Conservation (phyloP, 1,140 invertebrate genomes). For the Cylas formicarius region DNA sequence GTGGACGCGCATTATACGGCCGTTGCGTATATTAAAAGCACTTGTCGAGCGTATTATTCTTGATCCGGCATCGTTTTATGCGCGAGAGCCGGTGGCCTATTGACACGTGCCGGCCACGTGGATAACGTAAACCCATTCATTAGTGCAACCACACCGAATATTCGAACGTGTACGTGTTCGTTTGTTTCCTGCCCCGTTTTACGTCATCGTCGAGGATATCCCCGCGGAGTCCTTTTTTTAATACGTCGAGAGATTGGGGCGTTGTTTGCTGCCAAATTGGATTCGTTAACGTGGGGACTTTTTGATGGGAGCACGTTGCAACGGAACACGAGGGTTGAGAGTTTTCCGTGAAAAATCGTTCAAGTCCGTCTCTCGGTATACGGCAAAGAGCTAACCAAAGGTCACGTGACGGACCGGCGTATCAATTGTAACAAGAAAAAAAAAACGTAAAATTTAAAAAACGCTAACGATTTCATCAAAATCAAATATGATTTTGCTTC, state of each 20-base stretch:
- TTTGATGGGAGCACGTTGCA: conserved; percentile 13
- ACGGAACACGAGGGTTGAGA: conserved; percentile 3
- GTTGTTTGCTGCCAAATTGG: conserved; percentile 24
- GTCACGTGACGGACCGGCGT: too few relatives aligned
- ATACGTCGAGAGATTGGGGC: too few relatives aligned
- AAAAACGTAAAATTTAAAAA: too few relatives aligned
- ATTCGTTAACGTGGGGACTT: conserved; percentile 27
- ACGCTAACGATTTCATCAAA: too few relatives aligned
- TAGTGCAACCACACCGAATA: conserved; percentile 42
- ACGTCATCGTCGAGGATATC: conserved; percentile 18
- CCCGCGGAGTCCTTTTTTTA: conserved; percentile 17
- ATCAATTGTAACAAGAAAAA: too few relatives aligned
- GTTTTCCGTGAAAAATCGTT: not conserved
- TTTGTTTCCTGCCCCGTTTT: conserved; percentile 19
- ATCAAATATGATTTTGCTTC: too few relatives aligned
- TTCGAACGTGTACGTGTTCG: conserved; percentile 24
- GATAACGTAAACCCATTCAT: conserved; percentile 41
- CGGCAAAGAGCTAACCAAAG: too few relatives aligned
- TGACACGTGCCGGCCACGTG: conserved; percentile 38
- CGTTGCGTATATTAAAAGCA: conserved; percentile 23
- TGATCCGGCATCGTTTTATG: conserved; percentile 35
- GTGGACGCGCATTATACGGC: conserved; percentile 16
- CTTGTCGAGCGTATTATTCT: conserved; percentile 38
- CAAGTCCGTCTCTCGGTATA: too few relatives aligned
- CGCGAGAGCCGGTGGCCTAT: conserved; percentile 27